phyloP scores from a whole-genome alignment of 2,113 vertebrate species.

The Ammodytes marinus region DNA sequence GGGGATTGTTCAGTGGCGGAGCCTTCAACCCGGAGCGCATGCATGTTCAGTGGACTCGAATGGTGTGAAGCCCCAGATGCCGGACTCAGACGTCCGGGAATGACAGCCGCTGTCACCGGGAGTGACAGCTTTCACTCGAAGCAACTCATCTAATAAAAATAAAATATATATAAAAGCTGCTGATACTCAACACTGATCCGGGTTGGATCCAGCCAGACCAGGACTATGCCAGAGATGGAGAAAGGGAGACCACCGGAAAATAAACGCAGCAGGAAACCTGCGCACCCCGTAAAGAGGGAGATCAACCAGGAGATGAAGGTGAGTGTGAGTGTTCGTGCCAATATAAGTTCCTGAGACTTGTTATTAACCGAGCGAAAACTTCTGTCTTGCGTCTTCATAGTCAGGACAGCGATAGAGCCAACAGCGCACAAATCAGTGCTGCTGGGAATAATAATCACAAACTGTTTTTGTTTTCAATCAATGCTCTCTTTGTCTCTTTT shows the following conservation, averaged over 20 bases:
- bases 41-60: conserved; percentile 74
- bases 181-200: conserved; percentile 64
- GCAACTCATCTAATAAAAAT: conserved; percentile 33
- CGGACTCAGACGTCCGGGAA: conserved; percentile 82
- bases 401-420: conserved; percentile 2
- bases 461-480: conserved; percentile 39
- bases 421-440: conserved; percentile 58
- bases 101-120: conserved; percentile 82
- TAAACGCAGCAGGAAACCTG: conserved; percentile 96
- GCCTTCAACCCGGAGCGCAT: conserved; percentile 64
- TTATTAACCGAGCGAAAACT: not conserved
- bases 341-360: not conserved
- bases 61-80: conserved; percentile 80
- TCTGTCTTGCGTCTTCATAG: conserved; percentile 28
- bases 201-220: conserved; percentile 70
- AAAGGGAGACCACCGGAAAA: conserved; percentile 97
- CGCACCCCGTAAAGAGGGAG: conserved; percentile 94
- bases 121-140: conserved; percentile 82
- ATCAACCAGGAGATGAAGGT: conserved; percentile 99
- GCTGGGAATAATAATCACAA: conserved; percentile 18
- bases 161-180: not conserved
- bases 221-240: conserved; percentile 98
- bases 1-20: conserved; percentile 65
- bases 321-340: conserved; percentile 46
- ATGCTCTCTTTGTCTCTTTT: conserved; percentile 18